Evolutionary conservation across 2,797 vertebrate species (phyloP).

Genomic region (Oryzias sinensis): DNA sequence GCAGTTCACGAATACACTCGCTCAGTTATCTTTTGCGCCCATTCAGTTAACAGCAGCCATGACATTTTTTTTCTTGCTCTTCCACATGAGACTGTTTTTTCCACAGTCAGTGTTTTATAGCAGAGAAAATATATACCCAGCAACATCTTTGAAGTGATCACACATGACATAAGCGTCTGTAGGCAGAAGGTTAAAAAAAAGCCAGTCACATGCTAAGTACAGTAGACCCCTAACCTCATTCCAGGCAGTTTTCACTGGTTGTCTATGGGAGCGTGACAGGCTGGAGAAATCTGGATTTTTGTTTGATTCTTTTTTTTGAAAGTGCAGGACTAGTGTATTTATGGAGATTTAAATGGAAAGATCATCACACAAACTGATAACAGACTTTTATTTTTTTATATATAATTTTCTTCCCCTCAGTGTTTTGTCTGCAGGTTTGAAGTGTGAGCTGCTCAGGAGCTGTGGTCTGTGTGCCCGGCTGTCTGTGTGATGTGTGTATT

Average conservation of each 20-base stretch:
- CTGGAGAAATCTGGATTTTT: conserved; percentile 12
- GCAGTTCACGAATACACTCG: no score
- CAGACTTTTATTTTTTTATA: not conserved
- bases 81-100: conserved; percentile 48
- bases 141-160: conserved; percentile 75
- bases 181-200: conserved; percentile 78
- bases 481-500: conserved; percentile 79
- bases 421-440: conserved; percentile 61
- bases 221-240: conserved; percentile 71
- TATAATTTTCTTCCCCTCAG: conserved; percentile 11
- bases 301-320: conserved; percentile 1
- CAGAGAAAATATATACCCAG: conserved; percentile 59
- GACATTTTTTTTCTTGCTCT: not conserved
- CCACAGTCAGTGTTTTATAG: conserved; percentile 64
- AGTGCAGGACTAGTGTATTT: no score
- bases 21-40: no score
- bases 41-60: no score
- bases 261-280: conserved; percentile 5
- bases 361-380: no score
- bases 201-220: conserved; percentile 63
- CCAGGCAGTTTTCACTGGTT: conserved; percentile 57
- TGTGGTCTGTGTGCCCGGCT: conserved; percentile 64
- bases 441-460: conserved; percentile 67
- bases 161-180: conserved; percentile 78
- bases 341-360: no score